Base-by-base conservation (phyloP, 37 sponge, comb jelly and placozoan species). In the Ianthella basta region DNA sequence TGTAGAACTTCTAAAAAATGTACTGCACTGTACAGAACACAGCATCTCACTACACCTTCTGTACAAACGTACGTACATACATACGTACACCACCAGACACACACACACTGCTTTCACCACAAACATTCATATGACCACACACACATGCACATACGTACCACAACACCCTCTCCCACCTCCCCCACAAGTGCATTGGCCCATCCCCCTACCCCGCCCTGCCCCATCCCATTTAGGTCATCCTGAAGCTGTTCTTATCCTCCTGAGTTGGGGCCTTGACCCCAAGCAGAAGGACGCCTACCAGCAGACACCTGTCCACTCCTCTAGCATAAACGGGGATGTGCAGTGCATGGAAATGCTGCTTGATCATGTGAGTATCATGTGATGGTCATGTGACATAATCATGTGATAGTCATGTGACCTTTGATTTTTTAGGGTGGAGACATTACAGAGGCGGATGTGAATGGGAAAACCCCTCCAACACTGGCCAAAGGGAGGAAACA, bases 221-320 rank as follows among this genome's bases (percentile, higher is more conserved):
- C 50, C 50, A 10, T 8, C 50, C 50, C 50, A 8, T 3, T 8
- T 34, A 93, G 94, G 94, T 27, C 68, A 87, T 40, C 91, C 91
- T 37, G 94, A 93, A 38, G 74, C 63, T n/a, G 91, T 87, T 18
- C 87, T 88, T 25, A 34, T 93, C 15, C 80, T 93, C 44, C 83
- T 93, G 34, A 90, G 82, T 78, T 87, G 87, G 80, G 94, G 94
- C 24, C 86, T 93, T 60, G 87, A 80, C 84, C 87, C 94, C 4
- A 90, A 64, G 39, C 88, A 90, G 83, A 93, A 90, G 60, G 94
- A 93, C 75, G 80, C 94, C 15, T 93, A 75, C 72, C 6, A 30
- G 33, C 68, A 91, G 90, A 93, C 94, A 0, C 94, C 94, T 0
- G 68, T 93, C 63, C 94, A 93, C 59, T 93, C 94, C 19, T 82